phyloP scores from a whole-genome alignment of 2,113 vertebrate species.

The Gila orcuttii region DNA sequence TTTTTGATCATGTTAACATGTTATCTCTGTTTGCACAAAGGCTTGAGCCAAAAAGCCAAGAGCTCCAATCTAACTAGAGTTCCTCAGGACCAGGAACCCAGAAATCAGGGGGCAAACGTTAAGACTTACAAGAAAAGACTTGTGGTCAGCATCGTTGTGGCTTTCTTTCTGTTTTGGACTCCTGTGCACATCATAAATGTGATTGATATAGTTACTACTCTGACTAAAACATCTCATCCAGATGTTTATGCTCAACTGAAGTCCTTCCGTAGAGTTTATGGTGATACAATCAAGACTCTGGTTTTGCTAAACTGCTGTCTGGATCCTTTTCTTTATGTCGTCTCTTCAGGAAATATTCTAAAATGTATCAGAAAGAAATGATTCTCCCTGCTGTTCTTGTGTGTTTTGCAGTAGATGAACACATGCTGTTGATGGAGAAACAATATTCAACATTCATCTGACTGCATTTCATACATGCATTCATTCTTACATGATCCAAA shows the following conservation, averaged over 20 bases:
- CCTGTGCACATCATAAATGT: conserved; percentile 74
- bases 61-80: not conserved
- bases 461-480: too few relatives aligned
- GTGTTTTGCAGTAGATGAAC: too few relatives aligned
- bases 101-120: not conserved
- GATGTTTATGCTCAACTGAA: conserved; percentile 45
- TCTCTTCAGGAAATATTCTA: conserved; percentile 60
- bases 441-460: too few relatives aligned
- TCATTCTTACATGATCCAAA: too few relatives aligned
- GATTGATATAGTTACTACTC: conserved; percentile 59
- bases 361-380: not conserved
- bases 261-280: conserved; percentile 34
- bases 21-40: conserved; percentile 66
- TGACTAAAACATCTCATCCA: conserved; percentile 33
- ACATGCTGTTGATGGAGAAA: too few relatives aligned
- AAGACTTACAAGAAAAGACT: conserved; percentile 59
- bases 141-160: conserved; percentile 67
- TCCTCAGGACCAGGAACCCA: conserved; percentile 11
- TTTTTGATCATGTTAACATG: conserved; percentile 67
- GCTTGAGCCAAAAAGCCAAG: conserved; percentile 60
- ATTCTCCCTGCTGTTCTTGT: too few relatives aligned
- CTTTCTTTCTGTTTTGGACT: conserved; percentile 73
- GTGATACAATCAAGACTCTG: conserved; percentile 67
- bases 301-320: conserved; percentile 73
- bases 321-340: conserved; percentile 63